Evolutionary conservation across 2,113 vertebrate species (phyloP).

Genomic region (Microcebus lehilahytsara): DNA sequence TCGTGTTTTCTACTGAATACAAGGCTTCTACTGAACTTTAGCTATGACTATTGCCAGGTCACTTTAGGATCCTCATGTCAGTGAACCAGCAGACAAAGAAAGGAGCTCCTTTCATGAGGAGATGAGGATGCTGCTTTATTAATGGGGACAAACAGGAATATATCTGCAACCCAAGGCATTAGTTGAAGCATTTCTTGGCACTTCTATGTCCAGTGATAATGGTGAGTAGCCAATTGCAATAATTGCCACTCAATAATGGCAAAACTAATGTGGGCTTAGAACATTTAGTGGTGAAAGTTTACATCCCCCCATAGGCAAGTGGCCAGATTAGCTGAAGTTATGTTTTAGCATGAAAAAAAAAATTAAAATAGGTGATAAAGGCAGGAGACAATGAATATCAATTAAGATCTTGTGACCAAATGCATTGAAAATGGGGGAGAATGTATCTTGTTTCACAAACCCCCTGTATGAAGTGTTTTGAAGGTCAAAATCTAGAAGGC

Average conservation of each 20-base stretch:
- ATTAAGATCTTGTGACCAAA: neutral
- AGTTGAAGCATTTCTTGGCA: neutral
- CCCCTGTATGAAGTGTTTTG: neutral
- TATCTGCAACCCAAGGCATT: neutral
- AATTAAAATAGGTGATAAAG: conserved; percentile 11
- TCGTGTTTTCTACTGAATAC: neutral
- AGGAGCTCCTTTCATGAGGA: neutral
- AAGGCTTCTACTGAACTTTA: neutral
- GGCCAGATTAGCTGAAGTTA: neutral
- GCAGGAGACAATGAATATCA: neutral
- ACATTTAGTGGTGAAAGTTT: neutral
- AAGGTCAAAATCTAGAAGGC: neutral
- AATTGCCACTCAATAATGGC: neutral
- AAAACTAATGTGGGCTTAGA: neutral
- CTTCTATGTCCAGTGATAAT: neutral
- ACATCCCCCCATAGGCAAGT: neutral
- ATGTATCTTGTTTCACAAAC: neutral
- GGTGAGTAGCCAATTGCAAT: neutral
- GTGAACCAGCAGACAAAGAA: neutral
- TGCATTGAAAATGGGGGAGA: neutral
- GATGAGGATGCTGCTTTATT: neutral
- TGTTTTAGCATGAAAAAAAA: neutral
- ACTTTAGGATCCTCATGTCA: neutral
- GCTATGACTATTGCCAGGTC: neutral
- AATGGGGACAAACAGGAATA: neutral